Evolutionary conservation across 2,888 invertebrate genomes (phyloP), one percentile per base, ranked within the genome.

Genomic region (Aleiodes leptofemur): DNA sequence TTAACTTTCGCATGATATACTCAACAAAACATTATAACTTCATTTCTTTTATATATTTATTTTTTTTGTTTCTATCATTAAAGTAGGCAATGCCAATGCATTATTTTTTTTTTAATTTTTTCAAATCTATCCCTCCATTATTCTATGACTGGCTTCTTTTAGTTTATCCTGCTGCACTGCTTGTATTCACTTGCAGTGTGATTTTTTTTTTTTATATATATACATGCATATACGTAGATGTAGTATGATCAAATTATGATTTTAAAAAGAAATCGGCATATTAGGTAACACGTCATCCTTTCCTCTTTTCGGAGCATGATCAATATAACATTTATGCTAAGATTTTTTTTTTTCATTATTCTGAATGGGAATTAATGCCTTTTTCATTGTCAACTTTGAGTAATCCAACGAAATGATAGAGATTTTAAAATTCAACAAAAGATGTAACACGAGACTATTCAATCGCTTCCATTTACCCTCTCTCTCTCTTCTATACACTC

Each of bases 11-110:
- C 84, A 83, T 82, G 84, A 84, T 84, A 86, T 84, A 83, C 78
- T 85, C 84, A 86, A 87, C 86, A 84, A 83, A 86, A 86, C 80
- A 80, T 84, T 82, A 85, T 57, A 71, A 87, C 86, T 83, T 84
- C 81, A 82, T 70, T 78, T 75, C 74, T 71, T 75, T 71, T 69
- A 61, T 34, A 34, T 34, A 34, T 34, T 34, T 34, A 6, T 34
- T 34, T 34, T 76, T 31, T 61, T 76, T 74, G 73, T 76, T 31
- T 61, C 76, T 80, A 80, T 77, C 80, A 78, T 82, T 75, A 72
- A 80, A 72, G 77, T 79, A 81, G 79, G 80, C 82, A 79, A 73
- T 78, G 82, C 78, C 82, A 79, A 80, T 82, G 76, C 80, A 74
- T 68, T 76, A 81, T 78, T 73, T 56, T 23, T 81, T 78, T 73